A percentile compares a stretch with the other conserved stretches of the same genome.
These are phyloP conservation scores for Neopelma chrysocephalum DNA, from an alignment of 2,797 vertebrate genomes.

Conservation along the genomic window DNA sequence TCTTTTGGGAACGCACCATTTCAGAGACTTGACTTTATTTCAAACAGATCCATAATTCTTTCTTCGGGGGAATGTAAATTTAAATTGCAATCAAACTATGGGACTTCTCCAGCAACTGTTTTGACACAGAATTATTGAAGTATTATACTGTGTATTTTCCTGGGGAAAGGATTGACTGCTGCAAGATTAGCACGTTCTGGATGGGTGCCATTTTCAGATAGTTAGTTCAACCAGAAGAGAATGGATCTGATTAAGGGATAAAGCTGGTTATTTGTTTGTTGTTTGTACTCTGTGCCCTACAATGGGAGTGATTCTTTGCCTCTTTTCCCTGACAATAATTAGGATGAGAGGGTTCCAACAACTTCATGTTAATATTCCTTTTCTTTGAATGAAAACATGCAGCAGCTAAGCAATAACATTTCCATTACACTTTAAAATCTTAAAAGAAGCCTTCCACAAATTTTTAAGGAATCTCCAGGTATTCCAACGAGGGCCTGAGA, in stretches of 20 bases:
- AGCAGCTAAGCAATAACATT: background rate
- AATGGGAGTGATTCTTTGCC: background rate
- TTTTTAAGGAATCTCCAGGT: background rate
- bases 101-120: background rate
- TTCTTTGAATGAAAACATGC: background rate
- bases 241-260: conserved; percentile 33
- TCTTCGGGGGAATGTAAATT: conserved; percentile 24
- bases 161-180: background rate
- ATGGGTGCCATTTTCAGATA: conserved; percentile 22
- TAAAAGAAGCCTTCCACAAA: background rate
- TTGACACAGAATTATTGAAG: background rate
- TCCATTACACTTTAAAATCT: background rate
- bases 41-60: background rate
- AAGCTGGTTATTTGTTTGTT: conserved; percentile 7
- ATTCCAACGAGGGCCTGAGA: background rate
- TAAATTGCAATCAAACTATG: background rate
- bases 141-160: background rate
- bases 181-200: background rate
- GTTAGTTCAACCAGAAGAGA: background rate
- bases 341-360: background rate
- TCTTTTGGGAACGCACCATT: background rate
- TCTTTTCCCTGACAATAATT: background rate
- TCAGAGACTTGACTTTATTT: conserved; percentile 8
- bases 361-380: background rate
- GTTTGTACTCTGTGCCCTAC: background rate